Evolutionary conservation across 1,140 invertebrate genomes (phyloP), one percentile per base, ranked within the genome.

Genomic region (Euwallacea similis): DNA sequence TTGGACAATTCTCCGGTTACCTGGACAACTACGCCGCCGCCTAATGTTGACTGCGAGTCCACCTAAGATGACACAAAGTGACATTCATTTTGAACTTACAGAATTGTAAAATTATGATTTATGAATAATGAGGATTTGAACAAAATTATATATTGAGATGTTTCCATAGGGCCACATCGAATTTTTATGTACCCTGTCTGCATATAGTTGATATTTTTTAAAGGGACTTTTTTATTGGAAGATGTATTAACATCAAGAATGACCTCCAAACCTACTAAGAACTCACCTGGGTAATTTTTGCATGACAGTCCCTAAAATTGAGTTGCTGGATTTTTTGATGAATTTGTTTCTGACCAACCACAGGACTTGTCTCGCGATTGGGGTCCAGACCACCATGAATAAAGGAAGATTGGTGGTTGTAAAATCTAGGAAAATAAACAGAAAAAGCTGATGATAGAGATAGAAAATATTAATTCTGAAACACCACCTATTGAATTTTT

Each of bases 1-100:
- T 98, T 99, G 15, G 95, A 97, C 66, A 99, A 83, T 83, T 98
- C 96, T 53, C 97, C 97, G 63, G 94, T 95, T 9, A 98, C 96
- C 87, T 98, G 96, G 73, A 98, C 94, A 58, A 98, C 96, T 77
- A 98, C 95, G 69, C 95, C 96, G 84, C 94, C 92, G 67, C 92
- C 94, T 59, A 98, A 86, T 44, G 96, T 98, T 7, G 93, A 90
- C 80, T 96, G 94, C 71, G 85, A 84, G 72, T 88, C 86, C 8
- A 93, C 91, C 84, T 97, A 94, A 75, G 55, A 69, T 42, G 6
- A 3, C 9, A 50, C 46, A 50, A 50, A 50, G 21, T 33, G 21
- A 2, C 21, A 33, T 33, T 33, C 1, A 33, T 33, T 33, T 33
- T 4, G 21, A 33, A 33, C 1, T 33, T 33, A 33, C 21, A 33